A percentile compares a stretch with the other conserved stretches of the same genome.
Evolutionary conservation across 2,113 vertebrate genomes (phyloP).

Genomic region (Dasyurus viverrinus): DNA sequence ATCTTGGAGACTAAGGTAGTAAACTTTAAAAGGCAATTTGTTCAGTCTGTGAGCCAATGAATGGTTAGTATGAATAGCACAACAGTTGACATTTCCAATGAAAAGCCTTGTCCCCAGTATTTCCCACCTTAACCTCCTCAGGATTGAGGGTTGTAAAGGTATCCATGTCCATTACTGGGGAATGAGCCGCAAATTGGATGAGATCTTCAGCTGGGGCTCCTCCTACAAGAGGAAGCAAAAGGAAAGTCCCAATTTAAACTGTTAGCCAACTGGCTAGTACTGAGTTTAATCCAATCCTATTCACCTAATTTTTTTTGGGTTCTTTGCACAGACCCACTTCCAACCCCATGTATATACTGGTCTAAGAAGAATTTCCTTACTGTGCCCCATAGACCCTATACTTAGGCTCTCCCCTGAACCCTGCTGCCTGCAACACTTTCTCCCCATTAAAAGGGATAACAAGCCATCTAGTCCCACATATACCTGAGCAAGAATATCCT

Average conservation of each 20-base stretch:
- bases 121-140: slow-evolving; percentile 43
- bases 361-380: not conserved
- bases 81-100: not conserved
- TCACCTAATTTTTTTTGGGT: not conserved
- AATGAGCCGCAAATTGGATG: not conserved
- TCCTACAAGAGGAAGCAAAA: slow-evolving; percentile 34
- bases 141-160: slow-evolving; percentile 57
- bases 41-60: not conserved
- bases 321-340: not conserved
- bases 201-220: slow-evolving; percentile 50
- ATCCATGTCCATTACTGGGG: slow-evolving; percentile 50
- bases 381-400: not conserved
- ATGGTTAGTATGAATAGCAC: not conserved
- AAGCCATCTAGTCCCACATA: not conserved
- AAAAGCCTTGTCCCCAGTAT: not conserved
- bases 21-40: not conserved
- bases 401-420: not conserved
- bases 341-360: not conserved
- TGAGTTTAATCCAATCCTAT: not conserved
- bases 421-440: not conserved
- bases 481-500: not conserved
- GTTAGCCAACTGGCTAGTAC: not conserved
- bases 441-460: not conserved
- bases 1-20: not conserved
- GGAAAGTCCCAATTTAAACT: not conserved